phyloP scores from a whole-genome alignment of 2,888 invertebrate species.

The Hyles lineata region DNA sequence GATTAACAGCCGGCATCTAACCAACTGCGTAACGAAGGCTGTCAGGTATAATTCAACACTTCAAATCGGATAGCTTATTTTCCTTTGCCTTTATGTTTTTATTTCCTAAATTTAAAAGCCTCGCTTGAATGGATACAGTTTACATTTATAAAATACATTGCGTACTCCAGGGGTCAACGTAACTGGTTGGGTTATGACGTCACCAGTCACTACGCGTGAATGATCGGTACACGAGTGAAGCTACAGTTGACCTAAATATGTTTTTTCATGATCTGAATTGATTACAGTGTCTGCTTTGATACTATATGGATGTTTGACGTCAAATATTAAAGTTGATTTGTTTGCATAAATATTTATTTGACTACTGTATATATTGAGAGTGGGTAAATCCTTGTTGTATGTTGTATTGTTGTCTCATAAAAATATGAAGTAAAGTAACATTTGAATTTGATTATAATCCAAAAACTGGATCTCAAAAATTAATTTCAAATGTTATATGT shows the following conservation, averaged over 20 bases:
- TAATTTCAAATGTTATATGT: too few species aligned
- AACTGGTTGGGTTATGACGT: conserved; percentile 4
- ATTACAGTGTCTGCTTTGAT: conserved; percentile 25
- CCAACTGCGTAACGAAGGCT: too few species aligned
- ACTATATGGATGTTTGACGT: conserved; percentile 9
- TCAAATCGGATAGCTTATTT: too few species aligned
- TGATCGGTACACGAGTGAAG: conserved; percentile 26
- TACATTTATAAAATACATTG: not conserved
- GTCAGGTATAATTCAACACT: too few species aligned
- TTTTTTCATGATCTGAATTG: conserved; percentile 28
- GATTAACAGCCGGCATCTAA: too few species aligned
- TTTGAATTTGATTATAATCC: too few species aligned
- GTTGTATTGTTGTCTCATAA: too few species aligned
- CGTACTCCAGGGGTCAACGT: not conserved
- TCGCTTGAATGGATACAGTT: not conserved
- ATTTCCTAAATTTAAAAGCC: too few species aligned
- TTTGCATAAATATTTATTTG: not conserved
- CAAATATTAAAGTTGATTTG: not conserved
- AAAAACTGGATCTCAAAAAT: too few species aligned
- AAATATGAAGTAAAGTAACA: too few species aligned
- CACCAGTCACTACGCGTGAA: conserved; percentile 25
- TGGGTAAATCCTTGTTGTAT: too few species aligned
- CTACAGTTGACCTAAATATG: conserved; percentile 33
- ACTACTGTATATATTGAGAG: not conserved
- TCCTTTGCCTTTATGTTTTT: too few species aligned